Conservation (phyloP, 2,113 vertebrate genomes). For the Daphoenositta chrysoptera region DNA sequence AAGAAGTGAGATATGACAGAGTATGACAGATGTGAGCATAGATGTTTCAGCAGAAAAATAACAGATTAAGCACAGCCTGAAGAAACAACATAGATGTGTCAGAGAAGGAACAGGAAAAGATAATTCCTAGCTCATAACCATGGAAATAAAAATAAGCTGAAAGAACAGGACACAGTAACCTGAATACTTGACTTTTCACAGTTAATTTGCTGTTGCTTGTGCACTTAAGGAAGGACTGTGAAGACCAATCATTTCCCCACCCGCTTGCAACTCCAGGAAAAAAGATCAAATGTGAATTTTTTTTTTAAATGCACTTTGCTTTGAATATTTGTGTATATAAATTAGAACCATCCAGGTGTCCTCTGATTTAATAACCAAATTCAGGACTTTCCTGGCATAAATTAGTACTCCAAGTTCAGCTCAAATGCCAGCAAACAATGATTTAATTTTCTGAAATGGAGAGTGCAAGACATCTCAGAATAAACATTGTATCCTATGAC, state of each 20-base stretch:
- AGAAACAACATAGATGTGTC: neutral
- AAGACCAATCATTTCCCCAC: neutral
- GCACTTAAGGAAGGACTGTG: neutral
- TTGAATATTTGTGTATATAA: neutral
- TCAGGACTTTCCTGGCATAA: neutral
- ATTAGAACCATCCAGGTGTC: neutral
- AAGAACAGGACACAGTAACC: neutral
- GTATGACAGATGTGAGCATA: neutral
- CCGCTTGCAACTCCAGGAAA: neutral
- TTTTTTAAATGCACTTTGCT: neutral
- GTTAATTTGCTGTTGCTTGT: neutral
- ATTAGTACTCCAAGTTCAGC: neutral
- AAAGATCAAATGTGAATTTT: neutral
- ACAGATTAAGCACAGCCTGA: neutral
- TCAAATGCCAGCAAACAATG: conserved; percentile 15
- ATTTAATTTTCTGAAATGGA: conserved; percentile 37
- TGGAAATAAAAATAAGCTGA: neutral
- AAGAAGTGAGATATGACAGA: neutral
- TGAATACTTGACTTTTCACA: neutral
- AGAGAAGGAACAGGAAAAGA: neutral
- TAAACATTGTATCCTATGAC: conserved; percentile 45
- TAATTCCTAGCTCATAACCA: neutral
- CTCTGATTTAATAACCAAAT: neutral
- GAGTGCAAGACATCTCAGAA: conserved; percentile 32
- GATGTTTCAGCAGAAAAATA: neutral